Evolutionary conservation across 2,888 invertebrate species (phyloP).

Genomic region (Molanna angustata): DNA sequence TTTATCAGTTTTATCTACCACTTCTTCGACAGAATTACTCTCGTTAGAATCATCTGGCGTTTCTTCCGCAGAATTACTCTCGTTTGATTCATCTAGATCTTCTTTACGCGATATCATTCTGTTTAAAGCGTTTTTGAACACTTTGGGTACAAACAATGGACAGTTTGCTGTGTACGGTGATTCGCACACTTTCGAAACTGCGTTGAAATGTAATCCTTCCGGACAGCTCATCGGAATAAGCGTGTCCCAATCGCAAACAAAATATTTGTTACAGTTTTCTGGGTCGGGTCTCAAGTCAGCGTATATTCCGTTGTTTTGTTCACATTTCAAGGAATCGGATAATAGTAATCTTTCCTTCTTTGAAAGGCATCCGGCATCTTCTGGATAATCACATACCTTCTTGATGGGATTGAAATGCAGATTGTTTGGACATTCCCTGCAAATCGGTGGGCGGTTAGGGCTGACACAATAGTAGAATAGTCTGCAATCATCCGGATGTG

Average conservation of each 20-base stretch:
- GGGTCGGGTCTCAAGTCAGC: slow-evolving; percentile 22
- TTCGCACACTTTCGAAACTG: slow-evolving; percentile 18
- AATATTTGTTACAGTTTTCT: slow-evolving; percentile 19
- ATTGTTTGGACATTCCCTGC: neutral
- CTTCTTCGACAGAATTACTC: no score
- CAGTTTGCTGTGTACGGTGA: slow-evolving; percentile 17
- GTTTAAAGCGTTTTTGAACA: no score
- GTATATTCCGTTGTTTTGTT: neutral
- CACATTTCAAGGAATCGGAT: neutral
- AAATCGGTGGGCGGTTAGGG: neutral
- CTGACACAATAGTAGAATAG: slow-evolving; percentile 39
- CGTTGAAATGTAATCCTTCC: slow-evolving; percentile 17
- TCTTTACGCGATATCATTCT: no score
- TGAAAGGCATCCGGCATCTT: slow-evolving; percentile 34
- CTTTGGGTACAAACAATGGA: no score
- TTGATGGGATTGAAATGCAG: slow-evolving; percentile 31
- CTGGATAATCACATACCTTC: slow-evolving; percentile 37
- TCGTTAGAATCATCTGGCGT: no score
- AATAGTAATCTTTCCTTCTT: neutral
- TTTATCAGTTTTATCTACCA: no score
- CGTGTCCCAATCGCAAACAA: slow-evolving; percentile 22
- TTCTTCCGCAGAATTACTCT: no score
- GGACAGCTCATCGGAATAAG: slow-evolving; percentile 23
- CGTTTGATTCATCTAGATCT: no score
- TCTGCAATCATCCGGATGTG: slow-evolving; percentile 39